phyloP scores from a whole-genome alignment of 2,888 invertebrate genomes.

The Cephus pygmeus region DNA sequence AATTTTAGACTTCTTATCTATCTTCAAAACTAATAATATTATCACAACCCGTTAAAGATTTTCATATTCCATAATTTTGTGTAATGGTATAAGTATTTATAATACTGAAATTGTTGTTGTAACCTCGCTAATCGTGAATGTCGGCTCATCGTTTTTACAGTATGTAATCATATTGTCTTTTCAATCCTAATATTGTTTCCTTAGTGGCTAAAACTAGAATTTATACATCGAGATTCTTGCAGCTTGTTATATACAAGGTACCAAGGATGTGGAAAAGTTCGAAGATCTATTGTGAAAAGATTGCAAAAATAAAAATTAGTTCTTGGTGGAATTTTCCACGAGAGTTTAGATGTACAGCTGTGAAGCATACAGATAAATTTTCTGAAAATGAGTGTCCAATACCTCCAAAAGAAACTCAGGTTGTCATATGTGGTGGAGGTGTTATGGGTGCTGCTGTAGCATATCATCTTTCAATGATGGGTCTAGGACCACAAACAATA shows the following conservation, averaged over 20 bases:
- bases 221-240: background rate
- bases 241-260: background rate
- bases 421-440: slow-evolving; percentile 92
- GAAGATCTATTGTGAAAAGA: background rate
- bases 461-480: slow-evolving; percentile 85
- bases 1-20: background rate
- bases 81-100: background rate
- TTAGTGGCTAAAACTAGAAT: background rate
- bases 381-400: slow-evolving; percentile 12
- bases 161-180: background rate
- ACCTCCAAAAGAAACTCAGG: slow-evolving; percentile 73
- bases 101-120: background rate
- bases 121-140: background rate
- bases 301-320: background rate
- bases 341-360: slow-evolving; percentile 2
- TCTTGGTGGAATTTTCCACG: background rate
- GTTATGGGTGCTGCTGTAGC: slow-evolving; percentile 93
- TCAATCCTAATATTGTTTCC: background rate
- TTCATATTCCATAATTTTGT: background rate
- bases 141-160: background rate
- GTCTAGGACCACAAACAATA: slow-evolving; percentile 85
- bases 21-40: background rate
- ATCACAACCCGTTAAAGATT: background rate
- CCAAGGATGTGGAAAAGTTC: background rate
- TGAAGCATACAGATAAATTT: slow-evolving; percentile 1